Conservation (phyloP, 2,888 invertebrate genomes). For the Drosophila mulleri region DNA sequence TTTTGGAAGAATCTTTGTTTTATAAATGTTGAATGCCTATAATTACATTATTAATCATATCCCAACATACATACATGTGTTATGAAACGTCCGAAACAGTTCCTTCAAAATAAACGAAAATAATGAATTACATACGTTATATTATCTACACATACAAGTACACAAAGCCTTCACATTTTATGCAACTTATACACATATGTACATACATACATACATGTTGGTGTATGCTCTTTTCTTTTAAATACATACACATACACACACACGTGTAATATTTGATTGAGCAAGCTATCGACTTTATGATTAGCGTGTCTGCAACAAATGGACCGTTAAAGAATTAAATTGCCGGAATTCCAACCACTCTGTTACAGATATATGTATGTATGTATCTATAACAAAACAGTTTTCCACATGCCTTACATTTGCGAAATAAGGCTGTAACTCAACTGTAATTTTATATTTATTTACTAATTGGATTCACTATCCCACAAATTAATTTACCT, state of each 20-base stretch:
- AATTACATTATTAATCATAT: slow-evolving; percentile 51
- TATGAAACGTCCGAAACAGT: slow-evolving; percentile 49
- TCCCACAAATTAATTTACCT: not conserved
- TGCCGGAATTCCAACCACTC: slow-evolving; percentile 41
- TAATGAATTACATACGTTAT: slow-evolving; percentile 53
- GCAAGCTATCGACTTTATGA: slow-evolving; percentile 53
- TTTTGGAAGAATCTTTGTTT: not conserved
- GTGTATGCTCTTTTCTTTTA: not conserved
- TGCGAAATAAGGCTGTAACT: not conserved
- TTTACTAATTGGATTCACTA: not conserved
- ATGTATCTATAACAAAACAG: slow-evolving; percentile 7
- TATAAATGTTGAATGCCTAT: not conserved
- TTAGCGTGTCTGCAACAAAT: slow-evolving; percentile 60
- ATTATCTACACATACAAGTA: slow-evolving; percentile 17
- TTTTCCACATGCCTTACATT: slow-evolving; percentile 1
- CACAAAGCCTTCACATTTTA: slow-evolving; percentile 1
- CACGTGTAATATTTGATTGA: slow-evolving; percentile 11
- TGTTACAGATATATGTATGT: slow-evolving; percentile 19
- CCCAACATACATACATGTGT: slow-evolving; percentile 32
- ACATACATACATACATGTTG: not conserved
- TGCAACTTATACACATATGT: not conserved
- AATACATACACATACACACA: slow-evolving; percentile 1
- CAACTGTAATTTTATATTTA: not conserved
- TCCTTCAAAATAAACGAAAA: slow-evolving; percentile 29
- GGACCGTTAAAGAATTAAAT: slow-evolving; percentile 61